Conservation (phyloP, 30 jellyfish, hydroid and myxozoan genomes). For the Chrysaora quinquecirrha region DNA sequence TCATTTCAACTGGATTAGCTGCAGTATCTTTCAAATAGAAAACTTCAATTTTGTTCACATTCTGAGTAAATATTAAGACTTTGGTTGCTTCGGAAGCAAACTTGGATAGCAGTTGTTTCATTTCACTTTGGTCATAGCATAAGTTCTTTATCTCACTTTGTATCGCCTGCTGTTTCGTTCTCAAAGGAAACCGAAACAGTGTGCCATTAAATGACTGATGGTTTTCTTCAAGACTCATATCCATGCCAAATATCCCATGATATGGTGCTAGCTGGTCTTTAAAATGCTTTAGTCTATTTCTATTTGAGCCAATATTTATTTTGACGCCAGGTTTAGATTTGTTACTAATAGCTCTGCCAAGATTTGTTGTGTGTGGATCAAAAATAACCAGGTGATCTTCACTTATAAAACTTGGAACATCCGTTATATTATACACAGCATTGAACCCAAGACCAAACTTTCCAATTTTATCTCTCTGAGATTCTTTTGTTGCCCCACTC, state of each 20-base stretch:
- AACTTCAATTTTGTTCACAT: conserved; percentile 13
- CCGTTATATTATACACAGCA: conserved; percentile 63
- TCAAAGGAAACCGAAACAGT: conserved; percentile 50
- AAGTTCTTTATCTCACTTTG: conserved; percentile 37
- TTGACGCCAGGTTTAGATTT: conserved; percentile 60
- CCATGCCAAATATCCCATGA: conserved; percentile 56
- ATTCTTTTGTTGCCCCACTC: conserved; percentile 55
- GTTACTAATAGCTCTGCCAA: conserved; percentile 38
- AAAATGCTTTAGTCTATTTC: conserved; percentile 12
- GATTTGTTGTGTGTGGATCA: conserved; percentile 60
- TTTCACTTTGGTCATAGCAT: conserved; percentile 21
- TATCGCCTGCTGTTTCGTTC: conserved; percentile 32
- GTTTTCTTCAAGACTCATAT: conserved; percentile 10
- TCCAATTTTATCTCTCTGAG: conserved; percentile 47
- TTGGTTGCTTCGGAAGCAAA: conserved; percentile 23
- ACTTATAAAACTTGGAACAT: conserved; percentile 57
- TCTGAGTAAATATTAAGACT: conserved; percentile 43
- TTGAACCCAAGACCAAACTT: conserved; percentile 66
- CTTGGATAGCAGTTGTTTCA: conserved; percentile 27
- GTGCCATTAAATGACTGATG: conserved; percentile 32
- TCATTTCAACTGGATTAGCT: conserved; percentile 15
- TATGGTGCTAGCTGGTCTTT: conserved; percentile 32
- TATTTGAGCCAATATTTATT: conserved; percentile 36
- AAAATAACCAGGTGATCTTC: conserved; percentile 36
- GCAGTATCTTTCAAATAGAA: conserved; percentile 16